Evolutionary conservation across 2,113 vertebrate species (phyloP), one percentile per base, ranked within the genome.

Genomic region (Dromiciops gliroides): DNA sequence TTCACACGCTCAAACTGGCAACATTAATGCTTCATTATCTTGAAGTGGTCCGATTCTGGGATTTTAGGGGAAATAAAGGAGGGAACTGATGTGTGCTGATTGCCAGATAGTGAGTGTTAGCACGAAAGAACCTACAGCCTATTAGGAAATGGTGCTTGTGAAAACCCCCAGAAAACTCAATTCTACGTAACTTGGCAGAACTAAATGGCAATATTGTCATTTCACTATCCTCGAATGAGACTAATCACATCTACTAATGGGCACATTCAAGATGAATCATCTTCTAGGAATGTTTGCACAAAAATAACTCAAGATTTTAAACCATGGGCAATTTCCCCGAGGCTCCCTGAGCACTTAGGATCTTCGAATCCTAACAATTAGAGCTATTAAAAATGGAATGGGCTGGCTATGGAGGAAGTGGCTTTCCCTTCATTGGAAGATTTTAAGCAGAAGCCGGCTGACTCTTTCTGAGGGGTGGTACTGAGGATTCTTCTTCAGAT

Each of bases 1-100:
- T 94, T 96, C 92, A 91, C 92, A 9, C 28, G 89, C 25, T 49
- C 93, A 92, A 93, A 67, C 16, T 53, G 92, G 91, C 90, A 89
- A 9, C 51, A 95, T 97, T 94, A 88, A 67, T 95, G 92, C 94
- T 96, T 96, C 19, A 95, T 52, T 89, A 53, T 83, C 47, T 50
- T 90, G 48, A 92, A 92, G 28, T 95, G 26, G 31, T 90, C 48
- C 48, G 90, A 60, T 47, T 93, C 93, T 96, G 92, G 47, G 22
- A 95, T 95, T 95, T 47, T 44, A 93, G 90, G 10, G 91, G 50
- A 94, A 95, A 92, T 89, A 95, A 93, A 83, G 47, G 23, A 75
- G n/a, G 91, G 92, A 75, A 22, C 4, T 28, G 91, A 48, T 91
- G 89, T 91, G 53, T 95, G 44, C 50, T 88, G 47, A 94, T 51